These are phyloP conservation scores for Littorina saxatilis DNA, from an alignment of 1,140 invertebrate species.

Conservation along the genomic window DNA sequence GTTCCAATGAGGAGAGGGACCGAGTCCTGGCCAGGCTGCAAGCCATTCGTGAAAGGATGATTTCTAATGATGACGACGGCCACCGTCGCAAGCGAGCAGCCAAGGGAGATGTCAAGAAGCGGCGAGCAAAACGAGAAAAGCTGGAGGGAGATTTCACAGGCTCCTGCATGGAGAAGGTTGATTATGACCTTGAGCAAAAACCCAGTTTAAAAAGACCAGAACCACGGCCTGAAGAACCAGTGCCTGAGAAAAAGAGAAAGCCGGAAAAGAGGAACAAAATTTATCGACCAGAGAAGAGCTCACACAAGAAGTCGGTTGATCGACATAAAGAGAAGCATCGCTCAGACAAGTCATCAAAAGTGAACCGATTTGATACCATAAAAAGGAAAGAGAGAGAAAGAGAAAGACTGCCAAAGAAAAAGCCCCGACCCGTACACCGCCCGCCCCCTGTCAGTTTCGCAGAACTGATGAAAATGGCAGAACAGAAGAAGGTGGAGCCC, in stretches of 20 bases:
- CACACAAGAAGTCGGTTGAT: neutral
- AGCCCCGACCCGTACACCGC: neutral
- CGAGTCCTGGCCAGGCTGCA: constrained; percentile 22
- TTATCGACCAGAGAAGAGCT: neutral
- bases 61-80: neutral
- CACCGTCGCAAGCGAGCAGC: neutral
- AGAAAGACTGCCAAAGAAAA: too few relatives aligned
- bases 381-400: too few relatives aligned
- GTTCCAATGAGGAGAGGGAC: neutral
- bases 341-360: neutral
- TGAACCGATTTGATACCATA: neutral
- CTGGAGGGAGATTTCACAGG: constrained; percentile 29
- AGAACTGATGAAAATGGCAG: constrained; percentile 29
- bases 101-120: constrained; percentile 12
- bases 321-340: neutral
- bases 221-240: constrained; percentile 11
- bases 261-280: neutral
- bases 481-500: constrained; percentile 34
- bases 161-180: constrained; percentile 29
- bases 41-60: constrained; percentile 10
- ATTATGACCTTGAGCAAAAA: constrained; percentile 19
- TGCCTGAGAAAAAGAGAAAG: neutral
- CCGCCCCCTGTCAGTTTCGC: constrained; percentile 32
- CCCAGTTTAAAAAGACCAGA: constrained; percentile 32
- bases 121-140: constrained; percentile 11